Base-by-base conservation (phyloP, 2,113 vertebrate species). In the Dascyllus trimaculatus region DNA sequence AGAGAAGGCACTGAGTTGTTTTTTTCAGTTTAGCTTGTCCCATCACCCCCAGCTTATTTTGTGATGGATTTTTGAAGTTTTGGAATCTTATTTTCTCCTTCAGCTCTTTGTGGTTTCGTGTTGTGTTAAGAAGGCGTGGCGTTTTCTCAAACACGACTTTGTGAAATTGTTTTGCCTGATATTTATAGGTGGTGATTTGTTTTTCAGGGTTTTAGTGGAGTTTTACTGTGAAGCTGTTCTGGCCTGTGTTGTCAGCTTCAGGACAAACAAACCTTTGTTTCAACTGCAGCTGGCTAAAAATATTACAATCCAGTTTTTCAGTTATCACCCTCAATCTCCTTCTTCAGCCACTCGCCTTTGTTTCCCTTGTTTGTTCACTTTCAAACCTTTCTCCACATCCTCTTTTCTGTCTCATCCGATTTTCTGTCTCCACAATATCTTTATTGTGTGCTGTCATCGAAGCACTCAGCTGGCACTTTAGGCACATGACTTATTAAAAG, bases 401-500 rank as follows among this genome's bases (percentile, higher is more conserved):
- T 68, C 59, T 46, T 51, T 15, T 22, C 26, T 35, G 61, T 22
- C 32, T 73, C 24, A n/a, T 51, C 46, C 49, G 70, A 68, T 22
- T 32, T 66, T 56, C 51, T 71, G 52, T 65, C 51, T 56, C 54
- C 60, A 71, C 32, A 15, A 18, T 15, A 26, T 52, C 56, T 40
- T 8, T 10, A 45, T 43, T 51, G 29, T 60, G 68, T 57, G 54
- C 61, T 61, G 58, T 72, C 60, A 59, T 64, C 32, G 29, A 14
- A 52, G 56, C 58, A 25, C 22, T 69, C 63, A 45, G 40, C 58
- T 18, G 11, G 49, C 80, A 70, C 63, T 78, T 68, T 4, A 71
- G 15, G 22, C 70, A 64, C 38, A 78, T 57, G 49, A 63, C 79
- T 85, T 75, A 70, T 82, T 79, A 19, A 82, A 66, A 70, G 56